Evolutionary conservation across 92 coral and sea anemone species (phyloP).

Genomic region (Epizoanthus ramosus): DNA sequence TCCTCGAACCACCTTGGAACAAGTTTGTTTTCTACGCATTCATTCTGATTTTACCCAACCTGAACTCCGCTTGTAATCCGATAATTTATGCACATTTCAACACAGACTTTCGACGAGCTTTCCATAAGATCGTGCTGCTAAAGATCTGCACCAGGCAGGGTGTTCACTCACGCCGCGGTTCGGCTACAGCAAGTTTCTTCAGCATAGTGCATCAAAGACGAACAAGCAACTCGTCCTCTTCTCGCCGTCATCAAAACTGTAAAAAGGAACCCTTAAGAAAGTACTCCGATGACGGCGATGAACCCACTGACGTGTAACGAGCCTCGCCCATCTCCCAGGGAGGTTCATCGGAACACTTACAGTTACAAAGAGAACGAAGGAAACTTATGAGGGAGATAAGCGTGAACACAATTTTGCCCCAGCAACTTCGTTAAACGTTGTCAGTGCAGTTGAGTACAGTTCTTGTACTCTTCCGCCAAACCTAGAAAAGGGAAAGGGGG

Average conservation of each 20-base stretch:
- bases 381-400: too few relatives aligned
- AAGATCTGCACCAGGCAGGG: slow-evolving; percentile 32
- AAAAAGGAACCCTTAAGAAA: slow-evolving; percentile 1
- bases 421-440: too few relatives aligned
- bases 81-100: slow-evolving; percentile 96
- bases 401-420: too few relatives aligned
- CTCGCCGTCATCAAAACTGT: not conserved
- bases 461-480: too few relatives aligned
- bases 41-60: slow-evolving; percentile 71
- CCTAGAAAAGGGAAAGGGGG: too few relatives aligned
- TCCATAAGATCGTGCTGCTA: slow-evolving; percentile 74
- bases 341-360: too few relatives aligned
- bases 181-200: slow-evolving; percentile 13
- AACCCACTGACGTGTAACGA: slow-evolving; percentile 6
- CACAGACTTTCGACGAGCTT: slow-evolving; percentile 84
- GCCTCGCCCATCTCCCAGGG: not conserved
- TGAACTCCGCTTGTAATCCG: slow-evolving; percentile 94
- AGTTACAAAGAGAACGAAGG: too few relatives aligned
- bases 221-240: not conserved
- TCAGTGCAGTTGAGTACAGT: too few relatives aligned
- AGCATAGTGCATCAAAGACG: slow-evolving; percentile 8
- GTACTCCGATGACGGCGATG: slow-evolving; percentile 16
- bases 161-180: not conserved
- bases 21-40: slow-evolving; percentile 43
- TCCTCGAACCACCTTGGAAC: slow-evolving; percentile 41